Percentiles rank a stretch among this genome's conserved stretches.
Evolutionary conservation across 92 coral and sea anemone species (phyloP).

Genomic region (Epizoanthus ramosus): DNA sequence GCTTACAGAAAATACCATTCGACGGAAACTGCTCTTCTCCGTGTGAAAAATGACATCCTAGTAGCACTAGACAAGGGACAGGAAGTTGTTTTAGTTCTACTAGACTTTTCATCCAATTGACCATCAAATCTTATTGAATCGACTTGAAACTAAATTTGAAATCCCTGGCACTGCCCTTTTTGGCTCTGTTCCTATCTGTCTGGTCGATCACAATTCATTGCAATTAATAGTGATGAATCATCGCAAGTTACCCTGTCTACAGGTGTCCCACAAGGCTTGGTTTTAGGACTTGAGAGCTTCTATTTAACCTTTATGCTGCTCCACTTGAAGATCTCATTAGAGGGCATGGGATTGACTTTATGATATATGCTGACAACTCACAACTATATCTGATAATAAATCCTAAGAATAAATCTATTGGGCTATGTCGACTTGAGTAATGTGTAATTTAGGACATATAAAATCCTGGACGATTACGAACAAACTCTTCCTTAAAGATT

Average conservation of each 20-base stretch:
- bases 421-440: constrained; percentile 19
- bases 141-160: no score
- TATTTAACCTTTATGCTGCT: no score
- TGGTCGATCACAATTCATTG: no score
- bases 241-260: no score
- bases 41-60: constrained; percentile 39
- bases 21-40: constrained; percentile 46
- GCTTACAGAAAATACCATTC: constrained; percentile 38
- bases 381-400: constrained; percentile 24
- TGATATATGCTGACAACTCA: constrained; percentile 46
- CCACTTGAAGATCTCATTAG: no score
- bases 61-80: constrained; percentile 34
- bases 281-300: no score
- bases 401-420: constrained; percentile 9
- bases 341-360: no score
- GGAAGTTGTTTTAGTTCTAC: constrained; percentile 39
- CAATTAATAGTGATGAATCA: no score
- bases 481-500: constrained; percentile 16
- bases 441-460: constrained; percentile 15
- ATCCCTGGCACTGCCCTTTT: no score
- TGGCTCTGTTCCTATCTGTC: no score
- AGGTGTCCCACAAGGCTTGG: no score
- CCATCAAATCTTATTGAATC: constrained; percentile 15
- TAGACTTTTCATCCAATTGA: constrained; percentile 34
- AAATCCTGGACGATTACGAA: constrained; percentile 17